Evolutionary conservation across 2,113 vertebrate species (phyloP).

Genomic region (Nesoenas mayeri): DNA sequence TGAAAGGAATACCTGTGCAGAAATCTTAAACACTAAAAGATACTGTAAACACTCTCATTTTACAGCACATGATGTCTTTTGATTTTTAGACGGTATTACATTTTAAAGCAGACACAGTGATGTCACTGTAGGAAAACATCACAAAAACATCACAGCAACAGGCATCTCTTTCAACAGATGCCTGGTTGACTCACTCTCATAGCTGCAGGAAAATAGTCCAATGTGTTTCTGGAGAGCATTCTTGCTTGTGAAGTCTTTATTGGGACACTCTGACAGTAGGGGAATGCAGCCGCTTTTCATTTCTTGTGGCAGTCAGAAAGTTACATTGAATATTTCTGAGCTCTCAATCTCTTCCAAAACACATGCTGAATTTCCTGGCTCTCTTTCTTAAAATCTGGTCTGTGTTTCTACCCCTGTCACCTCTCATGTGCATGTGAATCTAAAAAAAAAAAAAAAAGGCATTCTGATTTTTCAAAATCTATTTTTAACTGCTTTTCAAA

Average conservation of each 20-base stretch:
- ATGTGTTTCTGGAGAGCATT: conserved; percentile 65
- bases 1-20: background rate
- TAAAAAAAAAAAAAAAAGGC: background rate
- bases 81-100: background rate
- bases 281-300: conserved; percentile 63
- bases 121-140: conserved; percentile 52
- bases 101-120: conserved; percentile 38
- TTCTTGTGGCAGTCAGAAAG: conserved; percentile 61
- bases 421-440: background rate
- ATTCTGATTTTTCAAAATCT: background rate
- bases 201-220: conserved; percentile 64
- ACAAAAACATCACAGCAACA: conserved; percentile 18
- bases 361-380: conserved; percentile 63
- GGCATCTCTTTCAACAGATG: conserved; percentile 42
- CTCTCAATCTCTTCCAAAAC: conserved; percentile 59
- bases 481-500: background rate
- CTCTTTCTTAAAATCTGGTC: conserved; percentile 54
- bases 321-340: conserved; percentile 67
- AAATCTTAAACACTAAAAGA: background rate
- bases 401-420: conserved; percentile 1
- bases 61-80: background rate
- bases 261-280: conserved; percentile 42
- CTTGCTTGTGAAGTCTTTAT: conserved; percentile 67
- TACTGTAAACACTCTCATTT: background rate
- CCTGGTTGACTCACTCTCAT: conserved; percentile 58